These are phyloP conservation scores for Lutraria rhynchaena DNA, from an alignment of 1,140 invertebrate species.

Conservation along the genomic window DNA sequence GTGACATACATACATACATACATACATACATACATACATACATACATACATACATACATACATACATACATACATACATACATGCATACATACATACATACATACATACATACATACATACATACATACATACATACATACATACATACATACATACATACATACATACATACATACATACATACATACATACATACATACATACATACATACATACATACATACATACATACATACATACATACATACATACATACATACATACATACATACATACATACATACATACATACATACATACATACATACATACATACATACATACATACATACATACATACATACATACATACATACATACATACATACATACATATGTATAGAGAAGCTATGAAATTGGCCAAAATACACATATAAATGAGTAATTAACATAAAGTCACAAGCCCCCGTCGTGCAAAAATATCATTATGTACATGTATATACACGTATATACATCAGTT, in stretches of 20 bases:
- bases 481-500: neutral
- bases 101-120: constrained; percentile 33
- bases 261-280: too few relatives aligned
- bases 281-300: constrained; percentile 44
- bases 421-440: too few relatives aligned
- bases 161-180: constrained; percentile 54
- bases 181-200: constrained; percentile 45
- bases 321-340: constrained; percentile 48
- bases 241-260: constrained; percentile 53
- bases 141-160: constrained; percentile 57
- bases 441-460: neutral
- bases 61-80: constrained; percentile 54
- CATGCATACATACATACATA: constrained; percentile 38
- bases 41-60: constrained; percentile 64
- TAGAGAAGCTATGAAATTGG: constrained; percentile 1
- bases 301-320: constrained; percentile 37
- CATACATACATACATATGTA: constrained; percentile 34
- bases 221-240: constrained; percentile 60
- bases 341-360: constrained; percentile 26
- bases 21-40: constrained; percentile 65
- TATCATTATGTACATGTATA: neutral
- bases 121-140: constrained; percentile 49
- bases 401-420: too few relatives aligned
- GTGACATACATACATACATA: constrained; percentile 59
- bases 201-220: constrained; percentile 56